These are phyloP conservation scores for Monomorium pharaonis DNA, from an alignment of 1,140 invertebrate genomes.

Conservation along the genomic window DNA sequence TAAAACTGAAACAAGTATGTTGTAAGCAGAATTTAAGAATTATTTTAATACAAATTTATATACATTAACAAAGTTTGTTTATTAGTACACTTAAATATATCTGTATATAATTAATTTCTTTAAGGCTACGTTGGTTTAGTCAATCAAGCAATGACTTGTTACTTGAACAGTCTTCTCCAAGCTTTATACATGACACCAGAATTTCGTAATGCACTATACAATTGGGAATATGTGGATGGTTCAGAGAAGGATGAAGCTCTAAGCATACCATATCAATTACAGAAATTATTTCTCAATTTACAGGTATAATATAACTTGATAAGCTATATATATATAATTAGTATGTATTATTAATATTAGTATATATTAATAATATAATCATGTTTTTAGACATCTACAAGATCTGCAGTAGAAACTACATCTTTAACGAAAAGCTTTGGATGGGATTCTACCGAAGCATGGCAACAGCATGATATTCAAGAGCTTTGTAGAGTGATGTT, in stretches of 20 bases:
- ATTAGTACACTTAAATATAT: not conserved
- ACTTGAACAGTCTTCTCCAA: constrained; percentile 96
- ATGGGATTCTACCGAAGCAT: constrained; percentile 95
- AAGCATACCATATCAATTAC: constrained; percentile 95
- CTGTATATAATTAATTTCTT: constrained; percentile 38
- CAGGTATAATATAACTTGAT: constrained; percentile 88
- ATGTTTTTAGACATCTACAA: constrained; percentile 88
- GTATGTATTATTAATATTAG: not conserved
- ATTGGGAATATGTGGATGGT: constrained; percentile 92
- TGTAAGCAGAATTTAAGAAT: constrained; percentile 30
- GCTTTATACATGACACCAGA: constrained; percentile 98
- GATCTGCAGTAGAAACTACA: constrained; percentile 93
- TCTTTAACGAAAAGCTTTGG: constrained; percentile 96
- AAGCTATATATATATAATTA: not conserved
- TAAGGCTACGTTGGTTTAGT: constrained; percentile 93
- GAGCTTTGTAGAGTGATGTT: constrained; percentile 97
- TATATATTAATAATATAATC: constrained; percentile 3
- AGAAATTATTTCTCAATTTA: constrained; percentile 94
- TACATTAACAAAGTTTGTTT: not conserved
- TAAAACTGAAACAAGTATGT: constrained; percentile 71
- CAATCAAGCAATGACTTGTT: constrained; percentile 98
- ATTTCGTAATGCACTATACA: constrained; percentile 95
- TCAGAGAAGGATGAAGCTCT: constrained; percentile 87
- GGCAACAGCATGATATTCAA: constrained; percentile 97
- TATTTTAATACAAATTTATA: constrained; percentile 26